These are phyloP conservation scores for Drosophila glabriapex DNA, from an alignment of 2,888 invertebrate genomes.

Conservation along the genomic window DNA sequence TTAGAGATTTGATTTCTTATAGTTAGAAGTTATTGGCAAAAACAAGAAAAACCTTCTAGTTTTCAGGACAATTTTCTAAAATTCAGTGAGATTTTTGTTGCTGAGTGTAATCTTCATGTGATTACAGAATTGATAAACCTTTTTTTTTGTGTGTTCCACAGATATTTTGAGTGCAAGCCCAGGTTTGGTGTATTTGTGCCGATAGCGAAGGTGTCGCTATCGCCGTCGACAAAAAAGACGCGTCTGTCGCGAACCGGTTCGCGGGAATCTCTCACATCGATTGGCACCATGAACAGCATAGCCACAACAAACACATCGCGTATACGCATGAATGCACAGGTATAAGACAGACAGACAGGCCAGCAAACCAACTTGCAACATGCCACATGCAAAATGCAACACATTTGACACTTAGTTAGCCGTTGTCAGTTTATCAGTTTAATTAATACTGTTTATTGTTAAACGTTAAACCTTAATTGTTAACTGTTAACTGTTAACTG, in stretches of 20 bases:
- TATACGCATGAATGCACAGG: conserved; percentile 85
- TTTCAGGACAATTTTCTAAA: background rate
- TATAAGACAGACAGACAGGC: conserved; percentile 65
- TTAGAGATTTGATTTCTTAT: too few relatives aligned
- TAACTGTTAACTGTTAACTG: conserved; percentile 22
- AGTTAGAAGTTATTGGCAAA: too few relatives aligned
- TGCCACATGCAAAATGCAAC: background rate
- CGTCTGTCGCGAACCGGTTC: conserved; percentile 91
- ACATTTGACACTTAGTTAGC: conserved; percentile 20
- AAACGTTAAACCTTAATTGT: conserved; percentile 23
- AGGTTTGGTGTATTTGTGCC: conserved; percentile 98
- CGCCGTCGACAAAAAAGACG: conserved; percentile 90
- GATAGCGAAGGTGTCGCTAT: conserved; percentile 94
- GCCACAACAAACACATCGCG: conserved; percentile 86
- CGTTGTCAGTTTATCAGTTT: conserved; percentile 41
- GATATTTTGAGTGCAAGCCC: conserved; percentile 97
- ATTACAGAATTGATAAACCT: conserved; percentile 14
- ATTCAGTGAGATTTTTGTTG: background rate
- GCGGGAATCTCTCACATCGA: conserved; percentile 92
- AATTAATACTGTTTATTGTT: conserved; percentile 33
- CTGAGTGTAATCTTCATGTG: background rate
- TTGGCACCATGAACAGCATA: conserved; percentile 88
- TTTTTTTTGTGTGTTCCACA: conserved; percentile 84
- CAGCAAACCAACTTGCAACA: conserved; percentile 8
- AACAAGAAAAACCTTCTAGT: too few relatives aligned